phyloP scores from a whole-genome alignment of 2,797 vertebrate genomes.

The Rhinichthys osculus region DNA sequence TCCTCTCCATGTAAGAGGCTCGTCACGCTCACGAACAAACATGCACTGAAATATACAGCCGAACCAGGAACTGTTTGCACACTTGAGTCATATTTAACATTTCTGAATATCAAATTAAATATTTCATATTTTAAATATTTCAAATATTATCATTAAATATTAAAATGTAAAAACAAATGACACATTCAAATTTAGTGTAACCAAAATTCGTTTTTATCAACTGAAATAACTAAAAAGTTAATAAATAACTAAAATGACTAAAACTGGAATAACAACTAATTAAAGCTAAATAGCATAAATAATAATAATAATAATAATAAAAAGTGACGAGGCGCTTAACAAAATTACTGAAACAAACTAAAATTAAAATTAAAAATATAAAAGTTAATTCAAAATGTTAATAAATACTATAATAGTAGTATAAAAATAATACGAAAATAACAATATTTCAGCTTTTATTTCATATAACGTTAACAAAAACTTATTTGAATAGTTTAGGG shows the following conservation, averaged over 20 bases:
- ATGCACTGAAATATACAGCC: not conserved
- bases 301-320: not conserved
- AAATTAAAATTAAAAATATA: not conserved
- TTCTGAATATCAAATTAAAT: not conserved
- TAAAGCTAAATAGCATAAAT: not conserved
- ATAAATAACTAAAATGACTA: not conserved
- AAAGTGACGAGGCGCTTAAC: not conserved
- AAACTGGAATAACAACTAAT: not conserved
- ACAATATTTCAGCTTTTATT: not conserved
- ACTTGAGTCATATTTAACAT: not conserved
- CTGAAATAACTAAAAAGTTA: too few species aligned
- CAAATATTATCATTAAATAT: not conserved
- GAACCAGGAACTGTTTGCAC: not conserved
- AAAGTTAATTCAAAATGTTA: not conserved
- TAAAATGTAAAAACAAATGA: not conserved
- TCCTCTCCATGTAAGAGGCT: constrained; percentile 86
- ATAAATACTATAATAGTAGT: not conserved
- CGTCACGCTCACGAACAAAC: not conserved
- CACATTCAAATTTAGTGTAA: too few species aligned
- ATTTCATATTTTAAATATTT: too few species aligned
- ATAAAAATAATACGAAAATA: too few species aligned
- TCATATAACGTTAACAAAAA: not conserved
- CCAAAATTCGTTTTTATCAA: not conserved
- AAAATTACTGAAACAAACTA: too few species aligned
- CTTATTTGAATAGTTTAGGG: not conserved